A percentile compares a stretch with the other conserved stretches of the same genome.
Evolutionary conservation across 2,888 invertebrate species (phyloP).

Genomic region (Hemaris fuciformis): DNA sequence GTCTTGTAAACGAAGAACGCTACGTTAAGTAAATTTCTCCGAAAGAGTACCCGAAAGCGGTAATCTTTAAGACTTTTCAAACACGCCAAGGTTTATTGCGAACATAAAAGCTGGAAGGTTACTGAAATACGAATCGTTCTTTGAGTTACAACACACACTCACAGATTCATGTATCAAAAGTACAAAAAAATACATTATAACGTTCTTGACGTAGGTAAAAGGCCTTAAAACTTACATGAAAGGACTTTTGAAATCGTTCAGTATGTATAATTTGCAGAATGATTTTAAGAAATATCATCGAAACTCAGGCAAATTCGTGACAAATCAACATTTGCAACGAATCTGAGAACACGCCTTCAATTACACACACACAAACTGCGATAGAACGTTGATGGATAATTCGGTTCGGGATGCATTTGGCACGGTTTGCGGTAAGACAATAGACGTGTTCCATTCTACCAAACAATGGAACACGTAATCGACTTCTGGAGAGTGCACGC

Average conservation of each 20-base stretch:
- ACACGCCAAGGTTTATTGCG: neutral
- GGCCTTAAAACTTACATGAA: too few relatives aligned
- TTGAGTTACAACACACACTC: neutral
- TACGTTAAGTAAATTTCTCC: neutral
- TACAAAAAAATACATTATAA: too few relatives aligned
- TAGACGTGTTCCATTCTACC: conserved; percentile 30
- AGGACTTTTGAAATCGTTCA: too few relatives aligned
- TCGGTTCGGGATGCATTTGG: conserved; percentile 22
- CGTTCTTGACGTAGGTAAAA: too few relatives aligned
- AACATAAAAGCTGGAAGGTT: neutral
- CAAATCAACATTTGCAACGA: neutral
- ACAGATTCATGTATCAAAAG: neutral
- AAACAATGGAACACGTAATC: conserved; percentile 38
- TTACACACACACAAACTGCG: neutral
- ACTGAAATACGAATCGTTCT: neutral
- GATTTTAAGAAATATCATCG: neutral
- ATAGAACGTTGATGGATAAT: neutral
- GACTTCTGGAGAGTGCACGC: conserved; percentile 38
- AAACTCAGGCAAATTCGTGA: neutral
- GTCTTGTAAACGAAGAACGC: neutral
- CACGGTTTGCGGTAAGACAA: conserved; percentile 38
- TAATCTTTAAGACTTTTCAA: neutral
- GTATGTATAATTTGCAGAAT: neutral
- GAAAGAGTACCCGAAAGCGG: neutral
- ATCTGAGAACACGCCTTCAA: neutral